These are phyloP conservation scores for Chiroxiphia lanceolata DNA, from an alignment of 2,797 vertebrate species.

Conservation along the genomic window DNA sequence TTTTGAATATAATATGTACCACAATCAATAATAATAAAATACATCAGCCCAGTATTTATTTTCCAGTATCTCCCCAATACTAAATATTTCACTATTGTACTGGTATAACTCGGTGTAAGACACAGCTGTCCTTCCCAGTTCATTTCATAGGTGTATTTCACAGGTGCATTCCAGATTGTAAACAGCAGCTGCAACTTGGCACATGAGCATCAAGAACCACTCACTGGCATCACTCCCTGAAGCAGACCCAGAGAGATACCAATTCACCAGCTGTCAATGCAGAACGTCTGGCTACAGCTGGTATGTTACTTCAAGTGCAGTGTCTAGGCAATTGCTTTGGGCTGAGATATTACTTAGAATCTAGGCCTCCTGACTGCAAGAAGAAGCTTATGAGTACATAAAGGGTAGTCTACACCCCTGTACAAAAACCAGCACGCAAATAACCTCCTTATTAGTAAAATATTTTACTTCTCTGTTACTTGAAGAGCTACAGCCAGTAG, in stretches of 20 bases:
- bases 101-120: background rate
- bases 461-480: background rate
- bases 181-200: background rate
- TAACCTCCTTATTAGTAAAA: background rate
- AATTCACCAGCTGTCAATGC: background rate
- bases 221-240: background rate
- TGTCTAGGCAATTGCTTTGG: background rate
- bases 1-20: background rate
- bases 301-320: background rate
- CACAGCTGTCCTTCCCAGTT: background rate
- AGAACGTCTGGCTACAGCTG: background rate
- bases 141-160: background rate
- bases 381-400: background rate
- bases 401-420: background rate
- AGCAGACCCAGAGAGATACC: background rate
- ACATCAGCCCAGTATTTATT: background rate
- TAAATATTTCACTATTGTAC: background rate
- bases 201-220: background rate
- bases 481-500: background rate
- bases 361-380: background rate
- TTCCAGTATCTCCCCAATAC: background rate
- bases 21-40: background rate
- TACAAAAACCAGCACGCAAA: background rate
- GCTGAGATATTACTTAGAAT: background rate
- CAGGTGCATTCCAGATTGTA: background rate